Evolutionary conservation across 2,888 invertebrate species (phyloP), one percentile per base, ranked within the genome.

Genomic region (Ashinkailepas kermadecensis): DNA sequence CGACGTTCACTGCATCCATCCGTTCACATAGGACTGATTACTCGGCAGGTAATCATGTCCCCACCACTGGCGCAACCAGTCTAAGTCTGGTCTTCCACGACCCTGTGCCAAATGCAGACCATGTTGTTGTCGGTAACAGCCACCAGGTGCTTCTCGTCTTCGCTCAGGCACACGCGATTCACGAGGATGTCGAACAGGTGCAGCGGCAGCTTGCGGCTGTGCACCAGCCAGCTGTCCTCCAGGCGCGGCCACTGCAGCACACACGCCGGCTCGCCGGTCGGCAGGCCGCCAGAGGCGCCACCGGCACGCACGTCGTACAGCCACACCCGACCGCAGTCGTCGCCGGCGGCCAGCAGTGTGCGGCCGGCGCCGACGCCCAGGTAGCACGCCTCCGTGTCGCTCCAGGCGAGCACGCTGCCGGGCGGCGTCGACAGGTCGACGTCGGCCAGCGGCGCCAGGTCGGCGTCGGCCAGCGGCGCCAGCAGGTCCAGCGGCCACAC

Each of bases 71-170:
- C n/a, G n/a, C n/a, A n/a, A n/a, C n/a, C n/a, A n/a, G n/a, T n/a
- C n/a, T n/a, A n/a, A n/a, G n/a, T n/a, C n/a, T n/a, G n/a, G n/a
- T n/a, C n/a, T n/a, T n/a, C n/a, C n/a, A n/a, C 83, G 39, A 80
- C 83, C 59, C 84, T 83, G 78, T 85, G 84, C 86, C 86, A 87
- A 13, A 87, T 84, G 82, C 87, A 87, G n/a, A 87, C 87, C 85
- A 87, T 85, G 82, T 87, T 87, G 80, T 87, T 87, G 81, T 86
- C 86, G 0, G 87, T 87, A 23, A 87, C 87, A 9, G 87, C 86
- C 7, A 87, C 86, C 59, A 87, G 83, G 83, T 86, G 85, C n/a
- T 83, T 83, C 3, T 86, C 86, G 59, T 83, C 84, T 78, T 83
- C 83, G 23, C 85, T 85, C 18, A 87, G 82, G 0, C 85, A 84